These are phyloP conservation scores for Drosophila rubida DNA, from an alignment of 2,888 invertebrate species.

Conservation along the genomic window DNA sequence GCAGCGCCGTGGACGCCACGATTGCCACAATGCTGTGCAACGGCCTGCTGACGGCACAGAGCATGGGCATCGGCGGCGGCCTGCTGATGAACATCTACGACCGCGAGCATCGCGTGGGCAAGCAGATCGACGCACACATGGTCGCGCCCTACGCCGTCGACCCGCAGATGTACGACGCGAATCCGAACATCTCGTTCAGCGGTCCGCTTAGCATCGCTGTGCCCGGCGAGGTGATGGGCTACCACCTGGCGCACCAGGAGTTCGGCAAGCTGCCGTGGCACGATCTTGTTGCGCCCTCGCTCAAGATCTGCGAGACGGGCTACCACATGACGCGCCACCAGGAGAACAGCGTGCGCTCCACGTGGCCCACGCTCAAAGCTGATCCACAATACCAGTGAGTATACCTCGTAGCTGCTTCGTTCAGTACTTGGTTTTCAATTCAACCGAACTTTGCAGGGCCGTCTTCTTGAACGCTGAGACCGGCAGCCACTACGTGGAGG, in stretches of 20 bases:
- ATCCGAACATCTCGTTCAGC: conserved; percentile 75
- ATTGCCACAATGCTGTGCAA: conserved; percentile 94
- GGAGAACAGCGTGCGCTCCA: conserved; percentile 84
- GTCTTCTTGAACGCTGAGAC: conserved; percentile 42
- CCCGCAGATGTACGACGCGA: conserved; percentile 71
- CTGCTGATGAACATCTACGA: conserved; percentile 92
- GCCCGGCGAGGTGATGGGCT: conserved; percentile 93
- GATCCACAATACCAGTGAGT: conserved; percentile 85
- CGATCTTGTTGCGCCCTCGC: conserved; percentile 88
- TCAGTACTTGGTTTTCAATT: no score
- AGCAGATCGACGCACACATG: conserved; percentile 91
- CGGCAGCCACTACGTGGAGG: conserved; percentile 84
- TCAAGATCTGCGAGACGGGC: conserved; percentile 88
- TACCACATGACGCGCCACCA: conserved; percentile 87
- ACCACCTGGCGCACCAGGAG: conserved; percentile 89
- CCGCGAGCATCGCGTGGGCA: conserved; percentile 87
- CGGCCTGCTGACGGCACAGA: conserved; percentile 91
- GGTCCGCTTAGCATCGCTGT: conserved; percentile 91
- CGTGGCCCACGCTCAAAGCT: conserved; percentile 70
- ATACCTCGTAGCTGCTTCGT: no score
- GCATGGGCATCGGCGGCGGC: conserved; percentile 92
- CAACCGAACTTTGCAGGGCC: conserved; percentile 8
- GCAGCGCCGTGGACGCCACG: conserved; percentile 93
- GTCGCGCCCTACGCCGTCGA: conserved; percentile 89
- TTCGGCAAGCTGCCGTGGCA: conserved; percentile 92